Evolutionary conservation across 2,113 vertebrate genomes (phyloP), one percentile per base, ranked within the genome.

Genomic region (Muscicapa adusta): DNA sequence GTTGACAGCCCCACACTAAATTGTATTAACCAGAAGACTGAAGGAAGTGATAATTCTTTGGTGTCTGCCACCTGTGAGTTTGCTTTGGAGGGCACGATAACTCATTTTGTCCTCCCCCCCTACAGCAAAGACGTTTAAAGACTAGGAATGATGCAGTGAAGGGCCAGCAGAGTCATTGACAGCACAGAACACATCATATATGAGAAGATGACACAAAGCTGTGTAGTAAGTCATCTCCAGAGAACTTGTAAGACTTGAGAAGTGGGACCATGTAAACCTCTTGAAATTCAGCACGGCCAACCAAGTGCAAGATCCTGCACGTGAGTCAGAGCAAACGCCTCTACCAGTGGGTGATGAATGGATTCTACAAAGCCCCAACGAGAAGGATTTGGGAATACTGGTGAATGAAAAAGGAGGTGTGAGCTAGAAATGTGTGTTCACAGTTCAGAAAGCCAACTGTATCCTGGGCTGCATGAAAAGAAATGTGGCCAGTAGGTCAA

Each of bases 281-380:
- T 20, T n/a, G 56, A 71, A 72, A 38, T 38, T 60, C 45, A 66
- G 4, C 38, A 73, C 40, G 18, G 26, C 9, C 31, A 54, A 10
- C 9, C 31, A 54, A 10, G 9, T 43, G 10, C 28, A 29, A 89
- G 5, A 7, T 72, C 17, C n/a, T 67, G 26, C 25, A 23, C 9
- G 10, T 14, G n/a, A 58, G 11, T 31, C 3, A 9, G n/a, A n/a
- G 54, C 7, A 47, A 61, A 26, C 29, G 67, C 4, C 9, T 4
- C 14, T 25, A 5, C 47, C 20, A 31, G 17, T 61, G 17, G 1
- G 11, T n/a, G 40, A 38, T 82, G 14, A 40, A 68, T 26, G 16
- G 45, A 53, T 34, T 54, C 16, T 26, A 11, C 9, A 25, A 14
- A 47, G 20, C 14, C 11, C 5, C 15, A 19, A 1, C 0, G 0